Base-by-base conservation (phyloP, 2,113 vertebrate genomes). In the Microtus ochrogaster region DNA sequence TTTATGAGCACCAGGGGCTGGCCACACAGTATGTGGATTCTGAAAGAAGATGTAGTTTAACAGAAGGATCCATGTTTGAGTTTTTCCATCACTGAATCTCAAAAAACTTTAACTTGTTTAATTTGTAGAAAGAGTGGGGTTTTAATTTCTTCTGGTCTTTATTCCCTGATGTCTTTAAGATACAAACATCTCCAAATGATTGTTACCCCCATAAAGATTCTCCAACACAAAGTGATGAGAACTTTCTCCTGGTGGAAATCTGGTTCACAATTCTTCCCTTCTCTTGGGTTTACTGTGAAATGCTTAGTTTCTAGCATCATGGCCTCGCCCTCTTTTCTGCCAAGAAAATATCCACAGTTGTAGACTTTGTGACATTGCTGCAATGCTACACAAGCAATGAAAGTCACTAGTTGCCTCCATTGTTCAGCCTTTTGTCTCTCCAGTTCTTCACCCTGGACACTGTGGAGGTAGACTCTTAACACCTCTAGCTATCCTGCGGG, bases 361-460 rank as follows among this genome's bases (percentile, higher is more conserved):
- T 58, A 28, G 14, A 70, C 47, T 92, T 76, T 9, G 33, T 39
- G 63, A 44, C 76, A 78, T 65, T 79, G 24, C 10, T 55, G n/a
- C 36, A 84, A 84, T 39, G 30, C 24, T n/a, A 14, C 47, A 41
- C 33, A 66, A 39, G n/a, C 14, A 36, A 5, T 78, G 33, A 81
- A 47, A 24, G 7, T 39, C 58, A 94, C 74, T 58, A 83, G 30
- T 49, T 93, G 58, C 19, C n/a, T n/a, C 36, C 9, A 2, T 10
- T 44, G 44, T 72, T 85, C 55, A 47, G 41, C 33, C 47, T 90
- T 92, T 92, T 90, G 24, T 91, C 70, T 90, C 81, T 55, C 65
- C n/a, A n/a, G 30, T 88, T 66, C 58, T 66, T 90, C 73, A 28
- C 26, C 77, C 66, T 44, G 44, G n/a, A 92, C n/a, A 86, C 0